phyloP scores from a whole-genome alignment of 30 jellyfish, hydroid and myxozoan genomes.

The Mastigias papua region DNA sequence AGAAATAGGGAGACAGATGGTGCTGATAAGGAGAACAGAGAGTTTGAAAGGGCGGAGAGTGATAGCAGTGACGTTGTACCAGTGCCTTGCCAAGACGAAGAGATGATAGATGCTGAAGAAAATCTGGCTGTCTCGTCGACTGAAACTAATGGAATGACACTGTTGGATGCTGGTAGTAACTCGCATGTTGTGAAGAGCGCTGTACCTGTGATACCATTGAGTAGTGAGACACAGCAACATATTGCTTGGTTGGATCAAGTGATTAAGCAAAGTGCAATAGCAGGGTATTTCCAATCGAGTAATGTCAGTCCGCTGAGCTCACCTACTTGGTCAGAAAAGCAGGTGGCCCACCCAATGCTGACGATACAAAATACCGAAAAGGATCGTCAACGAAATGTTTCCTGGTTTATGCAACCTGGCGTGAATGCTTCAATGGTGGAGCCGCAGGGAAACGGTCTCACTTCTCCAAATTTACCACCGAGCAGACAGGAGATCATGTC shows the following conservation, averaged over 20 bases:
- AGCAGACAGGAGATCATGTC: conserved; percentile 45
- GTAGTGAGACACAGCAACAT: conserved; percentile 67
- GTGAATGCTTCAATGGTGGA: conserved; percentile 27
- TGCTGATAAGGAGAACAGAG: background rate
- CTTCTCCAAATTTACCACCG: conserved; percentile 9
- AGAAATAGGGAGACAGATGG: background rate
- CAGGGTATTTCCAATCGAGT: conserved; percentile 49
- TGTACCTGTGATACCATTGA: conserved; percentile 21
- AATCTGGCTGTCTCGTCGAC: background rate
- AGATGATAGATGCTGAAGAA: conserved; percentile 5
- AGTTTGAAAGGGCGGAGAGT: background rate
- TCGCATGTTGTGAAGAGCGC: conserved; percentile 13
- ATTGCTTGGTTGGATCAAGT: conserved; percentile 60
- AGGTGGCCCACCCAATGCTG: conserved; percentile 1
- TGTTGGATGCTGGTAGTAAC: conserved; percentile 53
- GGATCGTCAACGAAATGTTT: conserved; percentile 25
- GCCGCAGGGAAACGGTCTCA: background rate
- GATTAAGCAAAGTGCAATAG: conserved; percentile 60
- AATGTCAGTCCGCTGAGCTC: conserved; percentile 29
- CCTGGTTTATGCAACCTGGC: conserved; percentile 70
- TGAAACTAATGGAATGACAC: conserved; percentile 17
- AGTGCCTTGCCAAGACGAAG: conserved; percentile 39
- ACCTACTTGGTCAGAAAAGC: conserved; percentile 57
- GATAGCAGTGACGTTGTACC: background rate
- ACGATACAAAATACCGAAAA: conserved; percentile 35